phyloP scores from a whole-genome alignment of 92 coral and sea anemone species.

The Scolanthus callimorphus region DNA sequence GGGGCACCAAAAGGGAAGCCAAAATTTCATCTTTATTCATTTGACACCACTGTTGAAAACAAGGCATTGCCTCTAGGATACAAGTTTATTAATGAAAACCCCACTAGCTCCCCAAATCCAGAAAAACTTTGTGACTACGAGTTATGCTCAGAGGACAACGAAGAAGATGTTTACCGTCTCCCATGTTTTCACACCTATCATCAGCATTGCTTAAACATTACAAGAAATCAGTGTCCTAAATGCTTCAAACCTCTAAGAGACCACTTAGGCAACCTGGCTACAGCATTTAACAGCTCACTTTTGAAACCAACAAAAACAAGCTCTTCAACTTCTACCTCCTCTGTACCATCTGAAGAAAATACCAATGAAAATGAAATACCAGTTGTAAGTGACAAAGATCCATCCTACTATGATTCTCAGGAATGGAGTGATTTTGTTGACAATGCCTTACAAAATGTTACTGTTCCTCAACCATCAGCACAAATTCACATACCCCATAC shows the following conservation, averaged over 20 bases:
- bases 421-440: constrained; percentile 8
- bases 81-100: constrained; percentile 5
- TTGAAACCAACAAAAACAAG: constrained; percentile 9
- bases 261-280: background rate
- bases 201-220: background rate
- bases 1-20: constrained; percentile 26
- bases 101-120: constrained; percentile 1
- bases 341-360: background rate
- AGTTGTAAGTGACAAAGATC: constrained; percentile 1
- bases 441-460: background rate
- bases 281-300: constrained; percentile 5
- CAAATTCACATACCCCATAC: background rate
- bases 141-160: background rate
- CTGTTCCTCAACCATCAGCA: constrained; percentile 23
- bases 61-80: constrained; percentile 20
- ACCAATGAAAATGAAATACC: constrained; percentile 10
- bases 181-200: constrained; percentile 32
- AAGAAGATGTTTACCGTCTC: constrained; percentile 4
- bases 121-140: constrained; percentile 9
- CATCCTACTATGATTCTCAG: constrained; percentile 14
- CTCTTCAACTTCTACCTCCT: background rate
- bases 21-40: constrained; percentile 15
- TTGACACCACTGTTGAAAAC: constrained; percentile 19
- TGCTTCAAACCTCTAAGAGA: constrained; percentile 11
- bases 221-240: constrained; percentile 14